Evolutionary conservation across 1,140 invertebrate species (phyloP).

Genomic region (Diachasma alloeum): DNA sequence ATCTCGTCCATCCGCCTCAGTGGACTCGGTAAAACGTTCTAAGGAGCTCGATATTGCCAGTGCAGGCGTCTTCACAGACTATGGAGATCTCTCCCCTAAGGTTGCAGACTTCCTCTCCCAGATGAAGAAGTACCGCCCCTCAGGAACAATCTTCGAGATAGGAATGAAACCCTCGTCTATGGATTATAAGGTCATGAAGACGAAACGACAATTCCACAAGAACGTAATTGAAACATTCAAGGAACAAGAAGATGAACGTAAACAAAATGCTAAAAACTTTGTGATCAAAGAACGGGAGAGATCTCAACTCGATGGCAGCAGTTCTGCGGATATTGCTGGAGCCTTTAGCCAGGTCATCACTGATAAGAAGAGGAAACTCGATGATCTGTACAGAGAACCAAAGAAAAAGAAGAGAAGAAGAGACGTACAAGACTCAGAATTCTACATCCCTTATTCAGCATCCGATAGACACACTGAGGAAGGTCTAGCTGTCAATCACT

Average conservation of each 20-base stretch:
- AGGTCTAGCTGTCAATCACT: constrained; percentile 81
- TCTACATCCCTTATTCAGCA: constrained; percentile 89
- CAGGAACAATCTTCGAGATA: constrained; percentile 93
- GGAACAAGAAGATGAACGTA: constrained; percentile 57
- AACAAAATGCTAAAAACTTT: constrained; percentile 52
- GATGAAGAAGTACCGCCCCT: constrained; percentile 86
- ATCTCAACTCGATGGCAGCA: constrained; percentile 45
- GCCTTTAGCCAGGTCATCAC: constrained; percentile 66
- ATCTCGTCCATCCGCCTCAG: constrained; percentile 85
- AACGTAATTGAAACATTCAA: constrained; percentile 67
- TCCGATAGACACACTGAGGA: constrained; percentile 87
- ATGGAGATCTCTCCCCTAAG: constrained; percentile 42
- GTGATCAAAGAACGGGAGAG: constrained; percentile 33
- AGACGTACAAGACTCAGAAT: constrained; percentile 71
- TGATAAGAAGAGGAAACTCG: constrained; percentile 69
- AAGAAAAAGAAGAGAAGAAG: constrained; percentile 67
- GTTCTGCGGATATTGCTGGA: constrained; percentile 53
- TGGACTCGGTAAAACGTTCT: constrained; percentile 86
- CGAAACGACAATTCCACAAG: constrained; percentile 73
- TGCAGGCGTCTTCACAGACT: constrained; percentile 64
- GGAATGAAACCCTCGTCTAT: constrained; percentile 81
- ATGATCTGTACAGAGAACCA: constrained; percentile 66
- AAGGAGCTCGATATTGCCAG: constrained; percentile 71
- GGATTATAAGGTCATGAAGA: constrained; percentile 77
- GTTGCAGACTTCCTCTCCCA: constrained; percentile 70